Conservation (phyloP, 2,113 vertebrate species). For the Protomyctophum bolini region DNA sequence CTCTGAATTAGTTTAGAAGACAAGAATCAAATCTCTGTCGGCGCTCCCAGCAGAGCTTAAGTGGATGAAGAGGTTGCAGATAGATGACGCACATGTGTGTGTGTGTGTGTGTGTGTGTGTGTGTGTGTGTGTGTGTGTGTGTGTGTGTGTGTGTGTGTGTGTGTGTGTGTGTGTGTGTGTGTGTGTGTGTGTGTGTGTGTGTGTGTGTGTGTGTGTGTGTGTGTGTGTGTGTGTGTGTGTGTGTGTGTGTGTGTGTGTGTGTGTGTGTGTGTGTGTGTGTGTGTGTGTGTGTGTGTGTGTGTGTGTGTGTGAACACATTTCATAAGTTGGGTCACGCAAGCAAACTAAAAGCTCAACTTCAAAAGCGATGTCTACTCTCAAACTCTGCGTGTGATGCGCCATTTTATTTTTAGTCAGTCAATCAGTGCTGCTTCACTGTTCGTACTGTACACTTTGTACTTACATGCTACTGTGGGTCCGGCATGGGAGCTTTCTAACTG, state of each 20-base stretch:
- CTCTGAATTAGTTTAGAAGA: slow-evolving; percentile 70
- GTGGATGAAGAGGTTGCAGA: slow-evolving; percentile 54
- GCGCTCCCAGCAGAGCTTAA: slow-evolving; percentile 59
- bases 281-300: too few relatives aligned
- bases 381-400: background rate
- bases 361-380: slow-evolving; percentile 45
- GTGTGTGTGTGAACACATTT: too few relatives aligned
- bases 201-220: too few relatives aligned
- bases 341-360: slow-evolving; percentile 42
- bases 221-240: too few relatives aligned
- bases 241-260: too few relatives aligned
- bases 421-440: slow-evolving; percentile 18
- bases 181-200: too few relatives aligned
- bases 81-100: slow-evolving; percentile 9
- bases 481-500: background rate
- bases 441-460: too few relatives aligned
- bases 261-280: too few relatives aligned
- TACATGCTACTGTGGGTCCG: background rate
- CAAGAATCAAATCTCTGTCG: slow-evolving; percentile 68
- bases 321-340: slow-evolving; percentile 48
- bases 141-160: slow-evolving; percentile 16
- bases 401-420: slow-evolving; percentile 41
- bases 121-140: slow-evolving; percentile 29
- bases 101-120: slow-evolving; percentile 23
- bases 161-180: background rate